phyloP scores from a whole-genome alignment of 2,113 vertebrate genomes.

The Ranitomeya imitator region DNA sequence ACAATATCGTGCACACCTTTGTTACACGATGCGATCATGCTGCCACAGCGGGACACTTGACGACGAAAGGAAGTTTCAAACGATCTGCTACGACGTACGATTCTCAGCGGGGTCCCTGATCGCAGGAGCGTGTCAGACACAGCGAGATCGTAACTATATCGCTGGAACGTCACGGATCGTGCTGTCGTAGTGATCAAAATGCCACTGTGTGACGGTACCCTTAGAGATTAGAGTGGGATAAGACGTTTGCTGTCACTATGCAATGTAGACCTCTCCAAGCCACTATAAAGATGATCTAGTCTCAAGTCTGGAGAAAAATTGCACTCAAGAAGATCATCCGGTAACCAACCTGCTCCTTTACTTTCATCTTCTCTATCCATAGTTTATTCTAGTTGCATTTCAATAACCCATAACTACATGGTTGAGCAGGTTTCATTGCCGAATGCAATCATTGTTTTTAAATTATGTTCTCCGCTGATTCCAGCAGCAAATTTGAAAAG shows the following conservation, averaged over 20 bases:
- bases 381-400: conserved; percentile 13
- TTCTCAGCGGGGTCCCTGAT: too few species aligned
- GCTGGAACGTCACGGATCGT: too few species aligned
- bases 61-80: too few species aligned
- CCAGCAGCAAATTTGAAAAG: conserved; percentile 4
- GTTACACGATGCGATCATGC: too few species aligned
- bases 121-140: too few species aligned
- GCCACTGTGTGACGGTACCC: too few species aligned
- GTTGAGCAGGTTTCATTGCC: conserved; percentile 26
- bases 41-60: too few species aligned
- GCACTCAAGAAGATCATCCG: background rate
- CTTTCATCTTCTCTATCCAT: background rate
- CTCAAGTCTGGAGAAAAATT: background rate
- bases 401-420: conserved; percentile 1
- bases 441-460: conserved; percentile 18
- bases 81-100: too few species aligned
- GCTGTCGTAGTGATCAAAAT: too few species aligned
- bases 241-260: background rate
- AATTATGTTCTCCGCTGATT: conserved; percentile 14
- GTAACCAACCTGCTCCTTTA: background rate
- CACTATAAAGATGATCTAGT: background rate
- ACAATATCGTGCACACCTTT: too few species aligned
- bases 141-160: too few species aligned
- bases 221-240: too few species aligned
- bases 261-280: background rate